Percentiles rank a stretch among this genome's conserved stretches.
Conservation (phyloP, 2,888 invertebrate genomes). For the Onchidella celtica region DNA sequence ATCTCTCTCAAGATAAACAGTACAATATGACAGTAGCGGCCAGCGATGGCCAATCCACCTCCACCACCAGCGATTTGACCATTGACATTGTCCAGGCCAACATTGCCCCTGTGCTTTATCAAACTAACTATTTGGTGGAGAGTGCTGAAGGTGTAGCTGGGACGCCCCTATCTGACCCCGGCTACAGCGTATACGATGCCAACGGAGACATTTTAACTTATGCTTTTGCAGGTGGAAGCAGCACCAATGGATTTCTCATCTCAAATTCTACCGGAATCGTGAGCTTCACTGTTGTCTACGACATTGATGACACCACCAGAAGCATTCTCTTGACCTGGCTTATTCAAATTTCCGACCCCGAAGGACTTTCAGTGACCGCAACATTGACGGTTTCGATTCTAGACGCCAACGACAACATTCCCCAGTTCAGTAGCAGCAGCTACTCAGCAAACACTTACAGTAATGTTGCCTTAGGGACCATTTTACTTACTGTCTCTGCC, state of each 20-base stretch:
- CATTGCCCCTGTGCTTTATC: slow-evolving; percentile 16
- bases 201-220: slow-evolving; percentile 36
- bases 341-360: slow-evolving; percentile 1
- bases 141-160: slow-evolving; percentile 20
- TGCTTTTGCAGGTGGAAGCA: background rate
- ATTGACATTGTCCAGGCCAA: slow-evolving; percentile 26
- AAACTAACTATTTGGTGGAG: slow-evolving; percentile 6
- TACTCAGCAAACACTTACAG: background rate
- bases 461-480: background rate
- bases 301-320: slow-evolving; percentile 7
- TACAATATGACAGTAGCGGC: slow-evolving; percentile 18
- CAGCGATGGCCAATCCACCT: slow-evolving; percentile 7
- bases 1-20: background rate
- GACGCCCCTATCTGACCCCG: slow-evolving; percentile 1
- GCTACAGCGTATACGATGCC: slow-evolving; percentile 2
- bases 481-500: background rate
- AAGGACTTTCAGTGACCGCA: slow-evolving; percentile 28
- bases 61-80: background rate
- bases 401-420: slow-evolving; percentile 37
- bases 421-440: background rate
- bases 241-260: slow-evolving; percentile 2
- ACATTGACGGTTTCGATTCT: slow-evolving; percentile 38
- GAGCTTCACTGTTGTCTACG: background rate
- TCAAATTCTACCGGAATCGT: slow-evolving; percentile 8
- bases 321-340: background rate